Conservation (phyloP, 64 coral and sea anemone genomes). For the Actinia equina region DNA sequence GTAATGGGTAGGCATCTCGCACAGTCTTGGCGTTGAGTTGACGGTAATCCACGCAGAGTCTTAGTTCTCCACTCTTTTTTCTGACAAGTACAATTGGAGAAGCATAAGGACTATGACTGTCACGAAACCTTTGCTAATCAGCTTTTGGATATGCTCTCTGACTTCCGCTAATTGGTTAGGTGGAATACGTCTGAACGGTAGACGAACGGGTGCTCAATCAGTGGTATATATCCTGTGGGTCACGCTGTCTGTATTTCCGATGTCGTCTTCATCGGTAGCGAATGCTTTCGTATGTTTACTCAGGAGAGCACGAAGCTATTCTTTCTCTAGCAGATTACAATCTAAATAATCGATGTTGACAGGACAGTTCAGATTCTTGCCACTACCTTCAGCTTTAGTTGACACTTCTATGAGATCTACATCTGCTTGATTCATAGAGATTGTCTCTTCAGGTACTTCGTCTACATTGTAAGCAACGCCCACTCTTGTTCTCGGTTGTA, state of each 20-base stretch:
- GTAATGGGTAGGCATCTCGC: constrained; percentile 27
- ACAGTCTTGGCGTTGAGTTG: constrained; percentile 38
- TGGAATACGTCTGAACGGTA: constrained; percentile 21
- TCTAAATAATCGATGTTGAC: not conserved
- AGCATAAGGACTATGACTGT: constrained; percentile 47
- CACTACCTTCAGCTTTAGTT: not conserved
- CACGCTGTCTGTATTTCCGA: constrained; percentile 57
- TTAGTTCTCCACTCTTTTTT: constrained; percentile 25
- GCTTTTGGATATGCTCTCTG: constrained; percentile 46
- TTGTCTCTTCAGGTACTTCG: not conserved
- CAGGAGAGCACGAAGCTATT: not conserved
- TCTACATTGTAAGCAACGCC: constrained; percentile 22
- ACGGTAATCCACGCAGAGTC: constrained; percentile 38
- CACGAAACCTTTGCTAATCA: constrained; percentile 8
- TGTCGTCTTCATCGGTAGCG: constrained; percentile 19
- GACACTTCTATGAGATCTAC: constrained; percentile 9
- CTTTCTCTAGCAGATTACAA: constrained; percentile 3
- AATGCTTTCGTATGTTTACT: constrained; percentile 9
- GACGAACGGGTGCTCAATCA: constrained; percentile 23
- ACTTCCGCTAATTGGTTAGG: constrained; percentile 28
- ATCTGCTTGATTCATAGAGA: constrained; percentile 15
- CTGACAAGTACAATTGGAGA: constrained; percentile 34
- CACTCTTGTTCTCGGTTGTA: constrained; percentile 17
- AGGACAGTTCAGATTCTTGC: not conserved
- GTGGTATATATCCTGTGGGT: constrained; percentile 28